Evolutionary conservation across 1,140 invertebrate species (phyloP).

Genomic region (Gryllus bimaculatus): DNA sequence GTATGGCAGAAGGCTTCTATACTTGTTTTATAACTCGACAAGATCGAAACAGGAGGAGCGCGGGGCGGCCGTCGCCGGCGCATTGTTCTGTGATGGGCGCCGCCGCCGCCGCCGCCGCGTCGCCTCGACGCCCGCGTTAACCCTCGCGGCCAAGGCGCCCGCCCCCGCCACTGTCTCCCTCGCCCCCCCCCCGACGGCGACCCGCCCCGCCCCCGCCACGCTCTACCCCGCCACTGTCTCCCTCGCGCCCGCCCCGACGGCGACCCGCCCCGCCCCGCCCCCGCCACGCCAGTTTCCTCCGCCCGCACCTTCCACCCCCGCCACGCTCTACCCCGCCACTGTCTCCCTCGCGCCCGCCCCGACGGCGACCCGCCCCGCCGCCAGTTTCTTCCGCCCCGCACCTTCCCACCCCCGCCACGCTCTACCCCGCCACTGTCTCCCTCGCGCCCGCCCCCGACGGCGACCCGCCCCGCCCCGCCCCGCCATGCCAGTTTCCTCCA

Average conservation of each 20-base stretch:
- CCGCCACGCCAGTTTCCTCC: not conserved
- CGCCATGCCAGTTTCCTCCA: no score
- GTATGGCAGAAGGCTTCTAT: constrained; percentile 19
- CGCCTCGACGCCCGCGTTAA: constrained; percentile 6
- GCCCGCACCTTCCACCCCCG: no score
- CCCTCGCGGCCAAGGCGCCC: not conserved
- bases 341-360: no score
- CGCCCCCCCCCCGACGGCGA: no score
- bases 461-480: no score
- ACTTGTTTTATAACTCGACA: constrained; percentile 21
- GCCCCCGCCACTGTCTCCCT: not conserved
- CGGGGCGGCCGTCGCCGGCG: not conserved
- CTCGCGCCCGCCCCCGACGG: no score
- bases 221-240: not conserved
- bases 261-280: not conserved
- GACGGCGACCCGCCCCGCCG: no score
- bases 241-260: not conserved
- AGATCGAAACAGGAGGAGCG: constrained; percentile 13
- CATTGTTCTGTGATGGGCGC: constrained; percentile 12
- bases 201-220: no score
- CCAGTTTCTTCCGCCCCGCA: no score
- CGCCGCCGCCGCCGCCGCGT: not conserved
- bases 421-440: no score
- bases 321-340: no score
- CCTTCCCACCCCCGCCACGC: no score